A percentile compares a stretch with the other conserved stretches of the same genome.
Conservation (phyloP, 1,140 invertebrate species). For the Mesaphorura yosii region DNA sequence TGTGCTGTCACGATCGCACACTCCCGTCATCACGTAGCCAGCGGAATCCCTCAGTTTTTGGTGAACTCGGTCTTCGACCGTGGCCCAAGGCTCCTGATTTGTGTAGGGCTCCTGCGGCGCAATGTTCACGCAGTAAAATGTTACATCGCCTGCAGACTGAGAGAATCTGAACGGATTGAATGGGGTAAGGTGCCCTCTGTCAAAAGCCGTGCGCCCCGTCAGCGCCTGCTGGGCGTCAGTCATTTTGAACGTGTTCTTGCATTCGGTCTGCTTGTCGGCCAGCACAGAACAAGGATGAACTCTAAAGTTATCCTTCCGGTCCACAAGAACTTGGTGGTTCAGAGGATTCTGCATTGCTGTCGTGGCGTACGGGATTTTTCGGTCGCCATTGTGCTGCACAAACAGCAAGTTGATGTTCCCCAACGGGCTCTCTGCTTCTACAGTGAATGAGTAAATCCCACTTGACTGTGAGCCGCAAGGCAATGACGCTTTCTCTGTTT, state of each 20-base stretch:
- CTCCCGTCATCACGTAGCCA: conserved; percentile 3
- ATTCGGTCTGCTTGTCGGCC: neutral
- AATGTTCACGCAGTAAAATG: conserved; percentile 6
- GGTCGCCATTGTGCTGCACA: neutral
- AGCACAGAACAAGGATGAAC: neutral
- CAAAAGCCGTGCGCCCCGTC: conserved; percentile 2
- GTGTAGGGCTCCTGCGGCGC: conserved; percentile 8
- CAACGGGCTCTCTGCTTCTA: neutral
- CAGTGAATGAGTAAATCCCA: conserved; percentile 7
- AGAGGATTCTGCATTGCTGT: conserved; percentile 7
- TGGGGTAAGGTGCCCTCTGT: conserved; percentile 7
- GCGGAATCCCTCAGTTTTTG: neutral
- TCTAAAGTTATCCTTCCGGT: conserved; percentile 12
- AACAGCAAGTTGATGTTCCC: conserved; percentile 11
- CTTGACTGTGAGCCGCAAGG: neutral
- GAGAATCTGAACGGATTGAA: neutral
- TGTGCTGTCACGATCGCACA: neutral
- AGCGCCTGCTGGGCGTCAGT: conserved; percentile 2
- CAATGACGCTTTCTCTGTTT: no score
- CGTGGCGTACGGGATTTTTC: neutral
- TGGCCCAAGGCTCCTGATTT: conserved; percentile 3
- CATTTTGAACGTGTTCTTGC: conserved; percentile 12
- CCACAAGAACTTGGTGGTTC: conserved; percentile 6
- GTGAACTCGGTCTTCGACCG: neutral
- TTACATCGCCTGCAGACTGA: neutral